Evolutionary conservation across 2,888 invertebrate species (phyloP).

Genomic region (Ecdyonurus torrentis): DNA sequence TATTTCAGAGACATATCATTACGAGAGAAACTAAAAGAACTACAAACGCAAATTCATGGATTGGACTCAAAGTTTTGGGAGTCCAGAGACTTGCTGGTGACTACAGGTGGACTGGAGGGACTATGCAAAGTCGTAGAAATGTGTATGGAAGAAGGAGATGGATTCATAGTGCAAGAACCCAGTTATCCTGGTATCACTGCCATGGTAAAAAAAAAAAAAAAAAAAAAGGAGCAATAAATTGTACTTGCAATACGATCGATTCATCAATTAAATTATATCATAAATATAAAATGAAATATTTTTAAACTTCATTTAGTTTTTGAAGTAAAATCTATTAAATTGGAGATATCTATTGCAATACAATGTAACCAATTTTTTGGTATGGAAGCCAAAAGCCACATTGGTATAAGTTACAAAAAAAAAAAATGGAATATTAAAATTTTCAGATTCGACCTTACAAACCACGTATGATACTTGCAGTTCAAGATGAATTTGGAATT

Average conservation of each 20-base stretch:
- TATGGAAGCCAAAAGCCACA: too few species aligned
- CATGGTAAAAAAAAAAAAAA: neutral
- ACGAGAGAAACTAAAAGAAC: slow-evolving; percentile 38
- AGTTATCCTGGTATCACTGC: slow-evolving; percentile 54
- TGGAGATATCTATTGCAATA: too few species aligned
- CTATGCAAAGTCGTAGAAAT: slow-evolving; percentile 57
- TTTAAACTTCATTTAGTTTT: neutral
- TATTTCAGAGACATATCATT: slow-evolving; percentile 36
- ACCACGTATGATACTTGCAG: neutral
- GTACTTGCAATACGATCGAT: neutral
- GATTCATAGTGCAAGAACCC: slow-evolving; percentile 50
- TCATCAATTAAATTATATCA: neutral
- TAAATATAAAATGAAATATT: too few species aligned
- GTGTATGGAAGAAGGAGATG: slow-evolving; percentile 48
- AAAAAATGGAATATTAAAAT: neutral
- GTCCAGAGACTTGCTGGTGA: slow-evolving; percentile 37
- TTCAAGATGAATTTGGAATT: neutral
- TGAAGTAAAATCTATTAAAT: too few species aligned
- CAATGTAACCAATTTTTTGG: too few species aligned
- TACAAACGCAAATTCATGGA: slow-evolving; percentile 43
- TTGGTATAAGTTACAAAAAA: neutral
- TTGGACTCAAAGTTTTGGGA: slow-evolving; percentile 39
- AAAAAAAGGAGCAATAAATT: neutral
- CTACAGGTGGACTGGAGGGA: slow-evolving; percentile 62
- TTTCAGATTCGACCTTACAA: neutral